Evolutionary conservation across 1,140 invertebrate genomes (phyloP), one percentile per base, ranked within the genome.

Genomic region (Dendroctonus ponderosae): DNA sequence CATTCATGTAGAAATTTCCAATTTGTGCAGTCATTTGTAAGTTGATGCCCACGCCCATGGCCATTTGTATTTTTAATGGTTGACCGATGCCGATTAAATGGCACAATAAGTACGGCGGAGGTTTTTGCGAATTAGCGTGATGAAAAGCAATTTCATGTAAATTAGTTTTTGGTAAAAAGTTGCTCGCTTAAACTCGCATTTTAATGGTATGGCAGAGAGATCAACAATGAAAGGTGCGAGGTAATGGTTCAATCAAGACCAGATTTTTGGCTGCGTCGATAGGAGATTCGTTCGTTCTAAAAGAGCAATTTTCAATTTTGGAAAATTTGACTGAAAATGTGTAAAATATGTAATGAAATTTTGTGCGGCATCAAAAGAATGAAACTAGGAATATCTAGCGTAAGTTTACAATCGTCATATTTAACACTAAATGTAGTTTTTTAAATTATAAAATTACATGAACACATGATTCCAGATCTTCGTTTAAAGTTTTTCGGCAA

Each of bases 111-210:
- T 58, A 58, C 7, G 39, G 57, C 46, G 43, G 57, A 59, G 12
- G 56, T 59, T 59, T 59, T 59, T 59, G 57, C 57, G 57, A 59
- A 59, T 59, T 59, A 49, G 57, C 57, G 42, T 48, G 43, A 59
- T 59, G 57, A 59, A 59, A 59, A 59, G 57, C 57, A 59, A 59
- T 59, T 59, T 59, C 57, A 59, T 59, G 57, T 59, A 59, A 59
- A 59, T 59, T 59, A 59, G 43, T 59, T 59, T 59, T 59, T 49
- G 57, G 57, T 46, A 59, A 59, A 59, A 59, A 59, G 57, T 7
- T 48, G 57, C 57, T 49, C 43, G 57, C 11, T 37, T 44, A 59
- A 59, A 46, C 46, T 46, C 15, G 39, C 6, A 59, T 57, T 59
- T 59, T 59, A 59, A 48, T 59, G 9, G 38, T 49, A 49, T 9